phyloP scores from a whole-genome alignment of 2,113 vertebrate genomes.

The Lampris incognitus region DNA sequence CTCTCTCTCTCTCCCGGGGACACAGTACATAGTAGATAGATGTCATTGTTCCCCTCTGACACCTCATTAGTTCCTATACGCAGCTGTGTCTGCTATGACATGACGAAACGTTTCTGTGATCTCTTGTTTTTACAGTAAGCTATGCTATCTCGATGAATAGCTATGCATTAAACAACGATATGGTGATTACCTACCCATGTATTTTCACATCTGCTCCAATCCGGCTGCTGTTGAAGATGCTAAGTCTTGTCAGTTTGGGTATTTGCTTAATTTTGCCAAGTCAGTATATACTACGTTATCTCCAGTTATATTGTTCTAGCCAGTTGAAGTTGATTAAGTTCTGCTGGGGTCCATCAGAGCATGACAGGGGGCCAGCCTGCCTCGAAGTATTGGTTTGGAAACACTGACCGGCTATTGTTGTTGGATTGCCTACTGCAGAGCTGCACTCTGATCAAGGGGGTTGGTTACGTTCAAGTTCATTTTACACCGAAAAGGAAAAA shows the following conservation, averaged over 20 bases:
- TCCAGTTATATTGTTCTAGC: neutral
- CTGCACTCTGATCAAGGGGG: neutral
- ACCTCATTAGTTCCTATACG: neutral
- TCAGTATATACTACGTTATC: no score
- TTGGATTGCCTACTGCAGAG: neutral
- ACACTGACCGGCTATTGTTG: neutral
- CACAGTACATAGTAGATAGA: neutral
- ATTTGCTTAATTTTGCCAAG: no score
- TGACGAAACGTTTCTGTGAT: neutral
- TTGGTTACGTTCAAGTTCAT: conserved; percentile 33
- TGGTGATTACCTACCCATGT: no score
- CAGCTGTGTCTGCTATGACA: conserved; percentile 4
- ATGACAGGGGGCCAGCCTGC: neutral
- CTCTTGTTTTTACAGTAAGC: no score
- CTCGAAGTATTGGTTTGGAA: neutral
- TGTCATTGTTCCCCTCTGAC: conserved; percentile 29
- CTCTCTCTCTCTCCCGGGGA: neutral
- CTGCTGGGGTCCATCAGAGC: neutral
- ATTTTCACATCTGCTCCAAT: no score
- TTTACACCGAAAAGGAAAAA: conserved; percentile 28
- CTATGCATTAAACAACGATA: no score
- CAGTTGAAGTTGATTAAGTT: neutral
- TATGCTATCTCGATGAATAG: no score
- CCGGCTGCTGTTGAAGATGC: no score
- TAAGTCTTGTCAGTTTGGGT: no score